These are phyloP conservation scores for Dufourea novaeangliae DNA, from an alignment of 1,140 invertebrate species.

Conservation along the genomic window DNA sequence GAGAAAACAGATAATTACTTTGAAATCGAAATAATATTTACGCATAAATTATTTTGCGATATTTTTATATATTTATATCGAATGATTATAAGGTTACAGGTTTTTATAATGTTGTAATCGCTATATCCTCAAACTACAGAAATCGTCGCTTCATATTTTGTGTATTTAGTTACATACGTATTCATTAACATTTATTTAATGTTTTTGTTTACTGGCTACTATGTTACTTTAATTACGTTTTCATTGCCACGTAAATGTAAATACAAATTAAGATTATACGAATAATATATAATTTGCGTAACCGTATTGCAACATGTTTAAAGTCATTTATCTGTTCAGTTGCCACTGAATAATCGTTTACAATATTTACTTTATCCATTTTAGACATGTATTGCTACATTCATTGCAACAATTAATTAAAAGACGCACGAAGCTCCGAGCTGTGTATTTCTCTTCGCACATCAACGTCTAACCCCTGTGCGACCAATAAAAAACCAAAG, in stretches of 20 bases:
- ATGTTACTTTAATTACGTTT: slow-evolving; percentile 26
- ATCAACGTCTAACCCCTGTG: neutral
- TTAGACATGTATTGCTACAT: slow-evolving; percentile 45
- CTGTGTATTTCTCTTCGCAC: neutral
- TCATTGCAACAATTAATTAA: slow-evolving; percentile 26
- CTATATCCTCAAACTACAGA: slow-evolving; percentile 32
- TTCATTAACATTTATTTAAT: slow-evolving; percentile 39
- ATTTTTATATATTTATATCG: slow-evolving; percentile 44
- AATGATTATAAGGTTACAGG: slow-evolving; percentile 22
- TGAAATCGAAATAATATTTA: slow-evolving; percentile 50
- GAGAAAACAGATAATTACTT: slow-evolving; percentile 49
- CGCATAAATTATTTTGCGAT: slow-evolving; percentile 39
- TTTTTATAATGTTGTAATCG: slow-evolving; percentile 8
- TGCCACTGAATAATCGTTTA: slow-evolving; percentile 37
- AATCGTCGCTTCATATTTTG: slow-evolving; percentile 32
- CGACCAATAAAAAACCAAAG: neutral
- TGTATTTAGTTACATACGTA: slow-evolving; percentile 16
- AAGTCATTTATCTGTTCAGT: slow-evolving; percentile 44
- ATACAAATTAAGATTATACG: slow-evolving; percentile 30
- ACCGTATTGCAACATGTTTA: slow-evolving; percentile 16
- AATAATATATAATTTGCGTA: slow-evolving; percentile 25
- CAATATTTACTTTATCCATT: slow-evolving; percentile 46
- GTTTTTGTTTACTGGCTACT: slow-evolving; percentile 17
- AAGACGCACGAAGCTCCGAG: slow-evolving; percentile 24
- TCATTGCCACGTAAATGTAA: slow-evolving; percentile 29